Evolutionary conservation across 1,140 invertebrate genomes (phyloP), one percentile per base, ranked within the genome.

Genomic region (Atopsyche davidsoni): DNA sequence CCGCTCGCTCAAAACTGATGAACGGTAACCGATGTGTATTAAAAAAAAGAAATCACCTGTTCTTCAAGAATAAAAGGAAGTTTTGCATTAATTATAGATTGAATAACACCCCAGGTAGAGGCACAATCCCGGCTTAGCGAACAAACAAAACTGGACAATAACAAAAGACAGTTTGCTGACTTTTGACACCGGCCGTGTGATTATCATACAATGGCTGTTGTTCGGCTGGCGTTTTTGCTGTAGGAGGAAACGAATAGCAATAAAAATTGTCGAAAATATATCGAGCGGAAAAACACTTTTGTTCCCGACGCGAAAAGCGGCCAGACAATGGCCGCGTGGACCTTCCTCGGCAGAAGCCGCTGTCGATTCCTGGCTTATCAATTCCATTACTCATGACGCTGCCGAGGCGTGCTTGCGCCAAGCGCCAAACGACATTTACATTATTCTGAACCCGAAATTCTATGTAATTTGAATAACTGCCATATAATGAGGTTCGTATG

Each of bases 111-210:
- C 32, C n/a, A 28, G 24, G 6, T n/a, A 28, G 24, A 6, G 6
- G 6, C 24, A 28, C 24, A 28, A 6, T 28, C 6, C 24, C n/a
- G 14, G 34, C 7, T 36, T 36, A 36, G 40, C 42, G 40, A 42
- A 34, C 48, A 52, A 49, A 46, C 41, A 44, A 46, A 53, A 43
- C 46, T 53, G 42, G 46, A 53, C 47, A 50, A 50, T 50, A 52
- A 52, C 49, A 50, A 57, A 56, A 53, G 46, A 53, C 43, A 57
- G 38, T 53, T 57, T 35, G 55, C 50, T 57, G 55, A 57, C 55
- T 49, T 57, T 57, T 57, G 55, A 57, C 55, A 57, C 50, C 49
- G 50, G 46, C 38, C 46, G 50, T 49, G 50, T 51, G 50, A 57
- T 57, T 57, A 57, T 52, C 55, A 57, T 57, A 57, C 55, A 57